Conservation (phyloP, 1,140 invertebrate species). For the Scaptomyza pallida region DNA sequence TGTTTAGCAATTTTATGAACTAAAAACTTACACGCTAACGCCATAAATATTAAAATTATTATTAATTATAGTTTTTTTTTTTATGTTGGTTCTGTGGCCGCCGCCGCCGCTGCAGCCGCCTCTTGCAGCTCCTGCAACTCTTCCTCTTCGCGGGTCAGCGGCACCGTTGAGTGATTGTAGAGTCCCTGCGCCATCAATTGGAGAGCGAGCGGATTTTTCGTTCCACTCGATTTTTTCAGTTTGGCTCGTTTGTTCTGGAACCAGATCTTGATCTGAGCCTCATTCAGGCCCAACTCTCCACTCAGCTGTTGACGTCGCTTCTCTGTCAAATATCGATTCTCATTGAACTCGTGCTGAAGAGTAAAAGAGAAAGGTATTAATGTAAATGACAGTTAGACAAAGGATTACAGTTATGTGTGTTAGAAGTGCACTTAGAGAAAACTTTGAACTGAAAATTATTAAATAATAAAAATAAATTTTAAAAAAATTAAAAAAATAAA, state of each 20-base stretch:
- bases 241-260: conserved; percentile 98
- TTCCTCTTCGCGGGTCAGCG: conserved; percentile 89
- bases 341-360: conserved; percentile 90
- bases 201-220: conserved; percentile 92
- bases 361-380: background rate
- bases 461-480: no score
- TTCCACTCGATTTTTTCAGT: conserved; percentile 94
- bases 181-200: conserved; percentile 96
- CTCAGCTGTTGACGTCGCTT: conserved; percentile 94
- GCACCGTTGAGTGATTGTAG: conserved; percentile 94
- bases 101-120: conserved; percentile 46
- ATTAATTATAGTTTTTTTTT: conserved; percentile 24
- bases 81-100: conserved; percentile 23
- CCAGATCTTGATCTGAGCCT: conserved; percentile 98
- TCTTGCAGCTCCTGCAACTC: conserved; percentile 85
- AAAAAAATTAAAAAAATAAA: no score
- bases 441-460: no score
- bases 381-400: background rate
- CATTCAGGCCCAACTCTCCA: conserved; percentile 93
- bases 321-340: conserved; percentile 96
- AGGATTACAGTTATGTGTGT: no score
- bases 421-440: background rate
- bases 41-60: conserved; percentile 63
- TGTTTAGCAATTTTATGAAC: conserved; percentile 47
- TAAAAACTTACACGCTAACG: conserved; percentile 70